Percentiles rank a stretch among this genome's conserved stretches.
Evolutionary conservation across 1,140 invertebrate genomes (phyloP).

Genomic region (Bombus haemorrhoidalis): DNA sequence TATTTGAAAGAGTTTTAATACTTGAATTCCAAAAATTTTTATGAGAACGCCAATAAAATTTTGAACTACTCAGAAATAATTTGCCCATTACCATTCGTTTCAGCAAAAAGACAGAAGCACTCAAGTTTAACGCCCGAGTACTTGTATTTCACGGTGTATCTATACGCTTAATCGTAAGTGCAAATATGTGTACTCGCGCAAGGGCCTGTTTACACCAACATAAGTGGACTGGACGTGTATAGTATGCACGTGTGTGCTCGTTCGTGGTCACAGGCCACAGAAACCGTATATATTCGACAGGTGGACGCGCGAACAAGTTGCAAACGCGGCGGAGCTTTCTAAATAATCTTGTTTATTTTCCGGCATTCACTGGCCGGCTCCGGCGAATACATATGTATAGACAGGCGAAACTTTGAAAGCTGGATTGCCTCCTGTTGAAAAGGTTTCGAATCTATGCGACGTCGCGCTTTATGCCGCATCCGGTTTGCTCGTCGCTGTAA

Average conservation of each 20-base stretch:
- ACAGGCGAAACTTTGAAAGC: slow-evolving; percentile 18
- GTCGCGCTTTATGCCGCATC: neutral
- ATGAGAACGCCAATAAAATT: neutral
- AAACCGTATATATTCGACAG: slow-evolving; percentile 52
- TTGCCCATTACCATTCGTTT: neutral
- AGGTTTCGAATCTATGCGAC: neutral
- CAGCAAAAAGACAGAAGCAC: no score
- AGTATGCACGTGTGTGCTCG: neutral
- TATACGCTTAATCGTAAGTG: slow-evolving; percentile 33
- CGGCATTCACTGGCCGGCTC: neutral
- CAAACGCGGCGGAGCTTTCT: slow-evolving; percentile 16
- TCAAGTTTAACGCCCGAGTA: neutral
- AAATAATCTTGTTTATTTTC: slow-evolving; percentile 62
- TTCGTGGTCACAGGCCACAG: slow-evolving; percentile 14
- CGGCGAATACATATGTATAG: neutral
- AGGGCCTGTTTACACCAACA: slow-evolving; percentile 17
- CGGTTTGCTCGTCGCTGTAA: slow-evolving; percentile 3
- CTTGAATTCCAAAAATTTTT: no score
- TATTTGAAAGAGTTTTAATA: no score
- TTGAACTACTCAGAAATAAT: neutral
- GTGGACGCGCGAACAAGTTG: slow-evolving; percentile 35
- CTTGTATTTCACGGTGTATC: slow-evolving; percentile 1
- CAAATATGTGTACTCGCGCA: slow-evolving; percentile 40
- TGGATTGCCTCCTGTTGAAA: neutral
- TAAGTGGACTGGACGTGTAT: neutral